Evolutionary conservation across 2,888 invertebrate species (phyloP), one percentile per base, ranked within the genome.

Genomic region (Meganola albula): DNA sequence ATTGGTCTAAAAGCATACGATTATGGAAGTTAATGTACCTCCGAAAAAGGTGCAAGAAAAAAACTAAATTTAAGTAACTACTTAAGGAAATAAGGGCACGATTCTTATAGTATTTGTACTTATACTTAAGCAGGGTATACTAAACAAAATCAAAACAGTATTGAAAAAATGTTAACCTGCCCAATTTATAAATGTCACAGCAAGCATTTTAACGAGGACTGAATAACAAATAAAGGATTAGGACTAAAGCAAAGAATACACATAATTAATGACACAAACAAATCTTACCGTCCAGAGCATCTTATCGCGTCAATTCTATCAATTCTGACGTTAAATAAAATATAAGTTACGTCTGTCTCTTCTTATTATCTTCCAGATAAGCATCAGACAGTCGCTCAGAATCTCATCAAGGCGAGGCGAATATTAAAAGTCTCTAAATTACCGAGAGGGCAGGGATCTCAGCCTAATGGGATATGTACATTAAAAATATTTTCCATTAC

Each of bases 311-410:
- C 70, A 74, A 61, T 75, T 80, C 71, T 78, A 85, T 85, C 85
- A 75, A 67, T 64, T 68, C 69, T 74, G 82, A 80, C 74, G 65
- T 82, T 79, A 76, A 80, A 83, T 83, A 82, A 84, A 83, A 82
- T 84, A 77, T 84, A 84, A 80, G 79, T 75, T 70, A 82, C 71
- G 80, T 83, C 80, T 79, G 82, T 83, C 82, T 80, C 75, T 74
- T 80, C 76, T 79, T 84, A 83, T 84, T 84, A 83, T 78, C 74
- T 61, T 49, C 42, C 52, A 76, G 85, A 85, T 85, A 83, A 78
- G 74, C 61, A 83, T 84, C 84, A 53, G 82, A 82, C 82, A 80
- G 74, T 76, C 74, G 71, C 69, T 75, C 75, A 74, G 72, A 77
- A 75, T 69, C 74, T 78, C 80, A 83, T 83, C 83, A 82, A 69